phyloP scores from a whole-genome alignment of 92 coral and sea anemone species.

The Zoanthus gigantus region DNA sequence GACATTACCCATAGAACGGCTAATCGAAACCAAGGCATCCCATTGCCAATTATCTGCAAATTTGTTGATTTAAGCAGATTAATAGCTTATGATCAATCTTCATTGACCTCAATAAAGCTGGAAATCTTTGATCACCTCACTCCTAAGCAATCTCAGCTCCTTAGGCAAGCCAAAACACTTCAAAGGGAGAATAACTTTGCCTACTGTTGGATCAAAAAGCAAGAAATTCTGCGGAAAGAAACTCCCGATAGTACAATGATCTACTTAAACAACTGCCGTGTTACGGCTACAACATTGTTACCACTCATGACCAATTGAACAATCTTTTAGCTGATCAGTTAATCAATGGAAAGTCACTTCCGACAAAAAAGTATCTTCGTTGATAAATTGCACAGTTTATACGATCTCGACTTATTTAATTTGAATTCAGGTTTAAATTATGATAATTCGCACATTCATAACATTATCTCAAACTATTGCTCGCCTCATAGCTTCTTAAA shows the following conservation, averaged over 20 bases:
- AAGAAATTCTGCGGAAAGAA: slow-evolving; percentile 17
- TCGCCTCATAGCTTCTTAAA: too few species aligned
- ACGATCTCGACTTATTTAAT: too few species aligned
- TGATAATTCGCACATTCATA: too few species aligned
- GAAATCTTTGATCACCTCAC: slow-evolving; percentile 34
- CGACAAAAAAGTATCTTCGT: too few species aligned
- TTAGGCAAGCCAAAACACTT: slow-evolving; percentile 8
- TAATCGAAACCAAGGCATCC: not conserved
- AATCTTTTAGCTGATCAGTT: slow-evolving; percentile 3
- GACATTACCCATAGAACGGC: too few species aligned
- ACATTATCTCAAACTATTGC: too few species aligned
- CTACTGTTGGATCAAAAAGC: slow-evolving; percentile 6
- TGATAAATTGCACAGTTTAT: not conserved
- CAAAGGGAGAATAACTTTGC: not conserved
- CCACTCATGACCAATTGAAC: slow-evolving; percentile 30
- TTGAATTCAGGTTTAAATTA: too few species aligned
- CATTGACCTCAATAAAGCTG: not conserved
- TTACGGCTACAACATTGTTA: slow-evolving; percentile 27
- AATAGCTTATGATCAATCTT: not conserved
- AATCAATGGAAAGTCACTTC: not conserved
- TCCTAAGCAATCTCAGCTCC: slow-evolving; percentile 17
- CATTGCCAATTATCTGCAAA: not conserved
- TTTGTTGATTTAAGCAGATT: slow-evolving; percentile 5
- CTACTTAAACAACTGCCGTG: slow-evolving; percentile 29
- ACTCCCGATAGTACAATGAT: slow-evolving; percentile 15